Evolutionary conservation across 2,797 vertebrate genomes (phyloP).

Genomic region (Lacerta viridis): DNA sequence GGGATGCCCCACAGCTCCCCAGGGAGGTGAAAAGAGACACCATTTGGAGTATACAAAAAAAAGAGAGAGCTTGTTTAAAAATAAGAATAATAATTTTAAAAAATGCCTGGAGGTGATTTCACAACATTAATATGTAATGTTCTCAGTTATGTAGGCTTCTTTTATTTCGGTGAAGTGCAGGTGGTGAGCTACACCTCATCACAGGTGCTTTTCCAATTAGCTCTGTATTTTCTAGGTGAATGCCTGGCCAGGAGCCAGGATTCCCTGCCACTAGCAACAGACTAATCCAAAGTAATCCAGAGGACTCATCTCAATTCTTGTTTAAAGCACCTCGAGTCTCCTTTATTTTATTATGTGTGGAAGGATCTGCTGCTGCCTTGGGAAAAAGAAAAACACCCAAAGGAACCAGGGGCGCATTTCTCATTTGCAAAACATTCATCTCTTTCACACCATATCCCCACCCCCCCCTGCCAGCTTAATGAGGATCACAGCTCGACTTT

Average conservation of each 20-base stretch:
- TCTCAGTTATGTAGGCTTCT: constrained; percentile 72
- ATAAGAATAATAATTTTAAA: constrained; percentile 44
- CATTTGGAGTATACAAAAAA: too few relatives aligned
- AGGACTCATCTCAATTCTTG: constrained; percentile 68
- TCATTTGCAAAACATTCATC: constrained; percentile 42
- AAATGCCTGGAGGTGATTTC: constrained; percentile 71
- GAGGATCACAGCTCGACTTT: constrained; percentile 26
- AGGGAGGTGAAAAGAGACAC: constrained; percentile 51
- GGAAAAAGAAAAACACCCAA: constrained; percentile 46
- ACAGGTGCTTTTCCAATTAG: constrained; percentile 78
- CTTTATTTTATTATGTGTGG: constrained; percentile 64
- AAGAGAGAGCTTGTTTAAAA: neutral
- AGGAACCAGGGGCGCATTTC: constrained; percentile 40
- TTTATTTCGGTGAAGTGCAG: constrained; percentile 74
- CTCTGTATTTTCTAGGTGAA: constrained; percentile 73
- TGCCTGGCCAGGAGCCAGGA: constrained; percentile 61
- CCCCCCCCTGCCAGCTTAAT: neutral
- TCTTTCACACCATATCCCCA: constrained; percentile 33
- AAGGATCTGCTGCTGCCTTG: constrained; percentile 66
- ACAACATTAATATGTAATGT: constrained; percentile 71
- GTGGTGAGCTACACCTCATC: constrained; percentile 71
- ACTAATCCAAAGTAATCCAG: constrained; percentile 70
- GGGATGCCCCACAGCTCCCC: constrained; percentile 27
- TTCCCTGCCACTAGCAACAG: constrained; percentile 68
- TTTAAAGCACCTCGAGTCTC: constrained; percentile 57